Percentiles rank a stretch among this genome's conserved stretches.
Evolutionary conservation across 2,888 invertebrate species (phyloP).

Genomic region (Bellardia bayeri): DNA sequence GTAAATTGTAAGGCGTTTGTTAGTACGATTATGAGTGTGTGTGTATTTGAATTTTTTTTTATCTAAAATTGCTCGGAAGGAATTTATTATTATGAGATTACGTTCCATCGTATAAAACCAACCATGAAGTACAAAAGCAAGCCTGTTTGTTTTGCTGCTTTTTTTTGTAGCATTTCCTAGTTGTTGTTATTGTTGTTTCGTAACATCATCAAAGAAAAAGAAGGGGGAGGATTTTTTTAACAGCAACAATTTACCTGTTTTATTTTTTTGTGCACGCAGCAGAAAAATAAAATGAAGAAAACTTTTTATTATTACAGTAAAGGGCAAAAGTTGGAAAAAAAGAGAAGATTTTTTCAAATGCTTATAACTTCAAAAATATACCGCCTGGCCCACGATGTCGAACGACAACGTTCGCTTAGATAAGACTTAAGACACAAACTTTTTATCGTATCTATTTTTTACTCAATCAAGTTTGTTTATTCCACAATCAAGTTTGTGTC

Average conservation of each 20-base stretch:
- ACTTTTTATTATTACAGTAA: background rate
- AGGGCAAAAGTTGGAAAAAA: background rate
- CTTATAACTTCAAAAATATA: too few relatives aligned
- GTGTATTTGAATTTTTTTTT: slow-evolving; percentile 37
- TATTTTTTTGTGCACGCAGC: slow-evolving; percentile 1
- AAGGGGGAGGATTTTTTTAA: background rate
- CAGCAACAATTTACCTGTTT: slow-evolving; percentile 41
- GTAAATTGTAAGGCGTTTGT: background rate
- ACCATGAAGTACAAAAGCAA: slow-evolving; percentile 18
- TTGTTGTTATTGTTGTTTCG: slow-evolving; percentile 11
- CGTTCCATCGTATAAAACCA: slow-evolving; percentile 64
- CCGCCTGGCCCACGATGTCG: too few relatives aligned
- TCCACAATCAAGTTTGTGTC: too few relatives aligned
- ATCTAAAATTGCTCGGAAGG: slow-evolving; percentile 75
- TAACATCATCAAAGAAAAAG: background rate
- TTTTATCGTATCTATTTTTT: too few relatives aligned
- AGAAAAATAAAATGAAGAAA: background rate
- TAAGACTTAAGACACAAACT: too few relatives aligned
- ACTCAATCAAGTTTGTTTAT: too few relatives aligned
- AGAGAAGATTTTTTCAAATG: too few relatives aligned
- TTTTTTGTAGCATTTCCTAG: background rate
- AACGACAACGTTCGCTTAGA: too few relatives aligned
- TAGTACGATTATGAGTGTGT: background rate
- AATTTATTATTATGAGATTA: slow-evolving; percentile 76
- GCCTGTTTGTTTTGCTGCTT: slow-evolving; percentile 4